Evolutionary conservation across 2,113 vertebrate species (phyloP).

Genomic region (Mesembrinibis cayennensis): DNA sequence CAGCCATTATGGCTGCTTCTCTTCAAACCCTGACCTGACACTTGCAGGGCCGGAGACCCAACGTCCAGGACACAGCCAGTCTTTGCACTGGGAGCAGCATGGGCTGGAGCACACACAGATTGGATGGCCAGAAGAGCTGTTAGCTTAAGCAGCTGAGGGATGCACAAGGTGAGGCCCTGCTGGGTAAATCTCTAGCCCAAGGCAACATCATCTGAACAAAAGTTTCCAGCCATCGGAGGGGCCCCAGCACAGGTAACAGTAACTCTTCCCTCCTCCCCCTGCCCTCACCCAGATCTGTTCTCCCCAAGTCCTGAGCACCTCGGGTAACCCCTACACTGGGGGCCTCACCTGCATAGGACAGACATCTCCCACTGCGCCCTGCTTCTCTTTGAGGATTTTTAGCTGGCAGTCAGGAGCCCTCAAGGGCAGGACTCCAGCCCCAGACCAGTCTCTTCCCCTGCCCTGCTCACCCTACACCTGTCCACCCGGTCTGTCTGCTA

Average conservation of each 20-base stretch:
- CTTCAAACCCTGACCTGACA: not conserved
- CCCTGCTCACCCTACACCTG: conserved; percentile 7
- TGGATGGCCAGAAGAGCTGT: not conserved
- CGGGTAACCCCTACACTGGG: not conserved
- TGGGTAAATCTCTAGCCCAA: not conserved
- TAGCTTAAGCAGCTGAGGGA: not conserved
- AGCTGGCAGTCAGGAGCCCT: not conserved
- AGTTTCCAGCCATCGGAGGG: not conserved
- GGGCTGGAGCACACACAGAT: not conserved
- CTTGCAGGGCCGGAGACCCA: not conserved
- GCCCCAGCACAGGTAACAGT: not conserved
- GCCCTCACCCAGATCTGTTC: not conserved
- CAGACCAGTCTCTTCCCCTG: not conserved
- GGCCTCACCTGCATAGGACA: not conserved
- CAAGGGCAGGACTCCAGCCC: not conserved
- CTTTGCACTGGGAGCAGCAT: not conserved
- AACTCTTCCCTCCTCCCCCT: not conserved
- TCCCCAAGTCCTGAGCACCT: not conserved
- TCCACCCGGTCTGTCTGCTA: conserved; percentile 11
- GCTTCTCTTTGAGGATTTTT: not conserved
- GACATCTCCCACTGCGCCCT: not conserved
- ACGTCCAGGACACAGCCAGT: not conserved
- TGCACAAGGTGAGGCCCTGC: not conserved
- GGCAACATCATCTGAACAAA: not conserved
- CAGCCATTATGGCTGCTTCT: not conserved